Conservation (phyloP, 2,888 invertebrate genomes). For the Agriopis aurantiaria region DNA sequence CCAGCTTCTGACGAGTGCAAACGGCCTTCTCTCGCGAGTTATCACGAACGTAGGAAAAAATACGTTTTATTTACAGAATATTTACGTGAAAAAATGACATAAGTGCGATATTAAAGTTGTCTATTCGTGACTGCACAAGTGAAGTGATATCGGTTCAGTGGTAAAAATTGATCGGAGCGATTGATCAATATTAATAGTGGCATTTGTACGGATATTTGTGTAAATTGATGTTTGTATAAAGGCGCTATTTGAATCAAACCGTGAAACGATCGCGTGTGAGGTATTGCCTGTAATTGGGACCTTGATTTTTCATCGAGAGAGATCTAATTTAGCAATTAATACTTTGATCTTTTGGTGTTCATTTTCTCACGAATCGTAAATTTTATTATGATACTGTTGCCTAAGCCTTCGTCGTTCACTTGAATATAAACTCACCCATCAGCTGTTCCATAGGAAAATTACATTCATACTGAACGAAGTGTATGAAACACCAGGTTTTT, state of each 20-base stretch:
- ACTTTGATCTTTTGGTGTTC: constrained; percentile 53
- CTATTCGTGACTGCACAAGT: constrained; percentile 48
- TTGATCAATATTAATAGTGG: constrained; percentile 40
- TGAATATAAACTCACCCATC: too few species aligned
- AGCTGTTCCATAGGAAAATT: too few species aligned
- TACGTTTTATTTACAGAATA: constrained; percentile 46
- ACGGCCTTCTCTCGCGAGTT: constrained; percentile 65
- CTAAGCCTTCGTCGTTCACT: too few species aligned
- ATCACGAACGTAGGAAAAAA: constrained; percentile 47
- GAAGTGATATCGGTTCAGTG: constrained; percentile 53
- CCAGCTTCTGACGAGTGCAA: constrained; percentile 79
- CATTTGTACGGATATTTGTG: constrained; percentile 34
- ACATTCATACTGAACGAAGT: not conserved
- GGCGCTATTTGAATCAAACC: constrained; percentile 41
- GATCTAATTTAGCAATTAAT: constrained; percentile 53
- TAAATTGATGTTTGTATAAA: constrained; percentile 35
- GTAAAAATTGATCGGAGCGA: constrained; percentile 42
- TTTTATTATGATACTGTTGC: too few species aligned
- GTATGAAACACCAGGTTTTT: too few species aligned
- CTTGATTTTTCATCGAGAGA: constrained; percentile 63
- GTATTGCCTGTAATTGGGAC: constrained; percentile 49
- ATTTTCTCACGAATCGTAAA: constrained; percentile 59
- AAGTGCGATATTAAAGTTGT: constrained; percentile 48
- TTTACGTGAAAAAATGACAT: constrained; percentile 46
- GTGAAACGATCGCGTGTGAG: constrained; percentile 55